Percentiles rank a stretch among this genome's conserved stretches.
Evolutionary conservation across 2,888 invertebrate genomes (phyloP).

Genomic region (Lepidochrysops patricia): DNA sequence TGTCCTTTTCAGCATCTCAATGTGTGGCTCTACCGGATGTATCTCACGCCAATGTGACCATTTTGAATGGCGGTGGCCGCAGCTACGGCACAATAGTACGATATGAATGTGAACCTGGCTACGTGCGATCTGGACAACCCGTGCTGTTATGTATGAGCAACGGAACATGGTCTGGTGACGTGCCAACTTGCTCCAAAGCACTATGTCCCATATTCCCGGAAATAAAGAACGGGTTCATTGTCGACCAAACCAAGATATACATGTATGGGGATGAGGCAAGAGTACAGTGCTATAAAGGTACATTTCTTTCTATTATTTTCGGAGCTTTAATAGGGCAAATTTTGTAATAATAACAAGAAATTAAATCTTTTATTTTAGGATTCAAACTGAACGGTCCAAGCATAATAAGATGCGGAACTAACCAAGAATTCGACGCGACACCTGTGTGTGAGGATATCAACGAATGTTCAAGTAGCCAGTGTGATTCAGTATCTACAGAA

Average conservation of each 20-base stretch:
- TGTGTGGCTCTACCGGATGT: slow-evolving; percentile 91
- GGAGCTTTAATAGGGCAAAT: background rate
- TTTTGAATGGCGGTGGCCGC: slow-evolving; percentile 91
- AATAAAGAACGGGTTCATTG: slow-evolving; percentile 90
- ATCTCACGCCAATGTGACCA: slow-evolving; percentile 88
- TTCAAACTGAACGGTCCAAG: slow-evolving; percentile 89
- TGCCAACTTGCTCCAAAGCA: slow-evolving; percentile 88
- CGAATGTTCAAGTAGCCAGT: slow-evolving; percentile 91
- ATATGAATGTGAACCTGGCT: slow-evolving; percentile 94
- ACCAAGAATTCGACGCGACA: slow-evolving; percentile 86
- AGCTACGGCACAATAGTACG: slow-evolving; percentile 95
- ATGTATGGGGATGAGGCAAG: slow-evolving; percentile 92
- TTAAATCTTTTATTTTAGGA: slow-evolving; percentile 54
- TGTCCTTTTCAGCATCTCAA: slow-evolving; percentile 81
- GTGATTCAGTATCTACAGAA: slow-evolving; percentile 92
- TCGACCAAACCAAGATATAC: slow-evolving; percentile 84
- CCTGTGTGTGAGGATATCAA: slow-evolving; percentile 94
- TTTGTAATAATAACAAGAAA: background rate
- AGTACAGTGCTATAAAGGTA: slow-evolving; percentile 88
- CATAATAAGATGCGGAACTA: slow-evolving; percentile 88
- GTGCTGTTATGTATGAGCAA: slow-evolving; percentile 96
- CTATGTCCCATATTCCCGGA: slow-evolving; percentile 83
- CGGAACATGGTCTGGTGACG: slow-evolving; percentile 94
- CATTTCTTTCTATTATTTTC: background rate
- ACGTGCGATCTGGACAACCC: slow-evolving; percentile 89